Evolutionary conservation across 2,797 vertebrate species (phyloP).

Genomic region (Esox masquinongy): DNA sequence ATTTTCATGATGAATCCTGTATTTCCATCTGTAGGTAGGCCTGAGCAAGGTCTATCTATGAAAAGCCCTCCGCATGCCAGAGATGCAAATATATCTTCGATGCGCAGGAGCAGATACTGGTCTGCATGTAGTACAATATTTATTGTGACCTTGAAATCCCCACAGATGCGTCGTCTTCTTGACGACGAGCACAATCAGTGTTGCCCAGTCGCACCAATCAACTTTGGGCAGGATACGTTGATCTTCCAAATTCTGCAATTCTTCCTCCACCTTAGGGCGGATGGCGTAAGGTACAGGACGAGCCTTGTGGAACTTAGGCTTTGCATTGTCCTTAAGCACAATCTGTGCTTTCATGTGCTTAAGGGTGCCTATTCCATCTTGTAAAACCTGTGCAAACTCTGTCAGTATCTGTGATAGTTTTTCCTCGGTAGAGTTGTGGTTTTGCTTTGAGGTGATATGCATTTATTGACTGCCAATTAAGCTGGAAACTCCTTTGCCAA

Average conservation of each 20-base stretch:
- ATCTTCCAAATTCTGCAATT: conserved; percentile 5
- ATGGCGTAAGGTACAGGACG: conserved; percentile 6
- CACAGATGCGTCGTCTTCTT: conserved; percentile 1
- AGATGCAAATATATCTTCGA: too few species aligned
- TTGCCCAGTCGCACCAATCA: conserved; percentile 1
- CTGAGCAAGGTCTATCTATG: conserved; percentile 27
- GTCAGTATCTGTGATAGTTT: neutral
- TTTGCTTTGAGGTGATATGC: neutral
- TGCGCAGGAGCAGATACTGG: too few species aligned
- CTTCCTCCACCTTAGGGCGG: conserved; percentile 6
- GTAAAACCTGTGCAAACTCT: neutral
- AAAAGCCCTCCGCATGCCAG: conserved; percentile 8
- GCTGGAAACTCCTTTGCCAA: too few species aligned
- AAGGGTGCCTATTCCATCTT: conserved; percentile 2
- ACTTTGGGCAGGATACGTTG: conserved; percentile 11
- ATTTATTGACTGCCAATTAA: conserved; percentile 11
- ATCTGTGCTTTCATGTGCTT: conserved; percentile 10
- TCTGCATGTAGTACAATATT: conserved; percentile 23
- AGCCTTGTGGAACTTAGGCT: conserved; percentile 5
- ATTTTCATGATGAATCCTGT: neutral
- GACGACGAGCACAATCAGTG: conserved; percentile 3
- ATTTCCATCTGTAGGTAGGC: conserved; percentile 30
- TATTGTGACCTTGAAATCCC: too few species aligned
- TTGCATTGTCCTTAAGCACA: neutral
- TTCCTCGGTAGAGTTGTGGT: neutral